Evolutionary conservation across 2,797 vertebrate genomes (phyloP), one percentile per base, ranked within the genome.

Genomic region (Lateolabrax maculatus): DNA sequence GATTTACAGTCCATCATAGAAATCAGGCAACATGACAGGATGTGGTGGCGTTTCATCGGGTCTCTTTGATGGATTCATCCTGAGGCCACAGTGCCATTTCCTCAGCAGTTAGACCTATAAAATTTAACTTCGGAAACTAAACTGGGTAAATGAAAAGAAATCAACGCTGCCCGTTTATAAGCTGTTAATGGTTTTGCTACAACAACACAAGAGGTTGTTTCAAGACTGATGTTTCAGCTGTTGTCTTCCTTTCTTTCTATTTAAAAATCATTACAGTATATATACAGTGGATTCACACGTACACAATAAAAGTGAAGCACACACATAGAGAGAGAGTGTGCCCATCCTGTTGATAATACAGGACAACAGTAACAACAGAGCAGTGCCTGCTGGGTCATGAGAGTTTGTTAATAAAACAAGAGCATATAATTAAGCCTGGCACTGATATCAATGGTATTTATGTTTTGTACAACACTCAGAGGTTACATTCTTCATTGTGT

Each of bases 1-100:
- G 82, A 93, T 93, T 92, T 89, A 90, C 57, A 55, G 61, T 66
- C 77, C 51, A 76, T 71, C 43, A 25, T 21, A 52, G 66, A 77
- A 71, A 75, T 79, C 77, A 62, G 76, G 62, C 62, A 87, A 58
- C 77, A 75, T 80, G 74, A 73, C 51, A 70, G 78, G 66, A 77
- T 39, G 73, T 65, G 79, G 43, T 63, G 74, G 29, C 2, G 10
- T 89, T 88, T 88, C 62, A 86, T 84, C 49, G 1, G 51, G 64
- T 57, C 34, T 70, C 64, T 89, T 89, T 90, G 79, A 89, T 74
- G 69, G 51, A 73, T 56, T 64, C 29, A 52, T 75, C 86, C 80
- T 48, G 25, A 56, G 65, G 81, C 25, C 65, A 74, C 60, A 34
- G 52, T 27, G 52, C 53, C 73, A 79, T 83, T 85, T 88, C 73